Base-by-base conservation (phyloP, 2,113 vertebrate genomes). In the Pelecanus crispus region DNA sequence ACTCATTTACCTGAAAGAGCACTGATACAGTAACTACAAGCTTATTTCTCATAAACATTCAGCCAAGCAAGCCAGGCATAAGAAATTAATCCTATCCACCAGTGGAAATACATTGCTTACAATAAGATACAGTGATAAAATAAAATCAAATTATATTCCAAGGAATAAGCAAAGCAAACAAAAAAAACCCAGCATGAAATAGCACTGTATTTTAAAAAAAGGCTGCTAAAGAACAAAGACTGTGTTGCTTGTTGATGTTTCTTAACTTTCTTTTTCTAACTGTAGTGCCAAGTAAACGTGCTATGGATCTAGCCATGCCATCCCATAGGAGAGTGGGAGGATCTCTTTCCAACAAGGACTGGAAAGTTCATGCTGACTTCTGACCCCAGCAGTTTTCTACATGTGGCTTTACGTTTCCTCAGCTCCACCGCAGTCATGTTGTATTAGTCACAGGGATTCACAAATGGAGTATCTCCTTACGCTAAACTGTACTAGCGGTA, bases 11-110 rank as follows among this genome's bases (percentile, higher is more conserved):
- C 55, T 73, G 71, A 92, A 92, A 88, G 63, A 86, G 42, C 67
- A 38, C 58, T 74, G 77, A 94, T 62, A 96, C 36, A 90, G 25
- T 50, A 94, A 91, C 77, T 91, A 40, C 36, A 90, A 81, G 78
- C 67, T 90, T 68, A 68, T 87, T 90, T 85, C 78, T 85, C 59
- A 88, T 24, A 59, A 88, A 65, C 47, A 52, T 50, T 92, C 86
- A 94, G 44, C 47, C 72, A 88, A 71, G 26, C 67, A 92, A 74
- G 47, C 25, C 21, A 91, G 38, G 50, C 59, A 24, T 44, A 88
- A 92, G 86, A 96, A 94, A 94, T 94, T 63, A 95, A 83, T 94
- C 92, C 86, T n/a, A 91, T 40, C 50, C 55, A 90, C n/a, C 68
- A 84, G 28, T 42, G 47, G 68, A 92, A 91, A 93, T 80, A 72